phyloP scores from a whole-genome alignment of 92 coral and sea anemone species.

The Epizoanthus ramosus region DNA sequence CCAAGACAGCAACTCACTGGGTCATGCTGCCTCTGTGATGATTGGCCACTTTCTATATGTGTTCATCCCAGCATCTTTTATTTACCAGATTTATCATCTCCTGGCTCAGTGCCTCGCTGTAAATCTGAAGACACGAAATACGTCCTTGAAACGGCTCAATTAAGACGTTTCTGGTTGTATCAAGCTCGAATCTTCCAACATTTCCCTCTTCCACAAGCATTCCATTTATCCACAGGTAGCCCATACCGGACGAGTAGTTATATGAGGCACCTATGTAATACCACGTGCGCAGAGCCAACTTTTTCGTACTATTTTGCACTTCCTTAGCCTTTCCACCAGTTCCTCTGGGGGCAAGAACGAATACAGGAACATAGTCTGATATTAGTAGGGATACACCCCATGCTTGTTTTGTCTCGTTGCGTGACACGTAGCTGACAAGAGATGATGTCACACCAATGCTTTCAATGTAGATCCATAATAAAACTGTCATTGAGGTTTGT shows the following conservation, averaged over 20 bases:
- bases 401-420: not conserved
- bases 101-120: conserved; percentile 20
- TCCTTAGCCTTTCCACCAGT: not conserved
- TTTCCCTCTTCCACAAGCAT: not conserved
- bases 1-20: too few species aligned
- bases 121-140: conserved; percentile 50
- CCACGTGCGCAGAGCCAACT: conserved; percentile 31
- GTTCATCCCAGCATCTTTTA: conserved; percentile 4
- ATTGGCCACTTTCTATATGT: too few species aligned
- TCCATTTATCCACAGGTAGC: conserved; percentile 46
- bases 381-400: conserved; percentile 25
- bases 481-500: conserved; percentile 21
- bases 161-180: conserved; percentile 3
- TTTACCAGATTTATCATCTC: conserved; percentile 15
- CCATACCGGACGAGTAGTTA: conserved; percentile 41
- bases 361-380: not conserved
- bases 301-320: not conserved
- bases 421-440: conserved; percentile 20
- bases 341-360: not conserved
- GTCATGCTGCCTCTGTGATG: too few species aligned
- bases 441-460: conserved; percentile 13
- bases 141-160: conserved; percentile 35
- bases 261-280: conserved; percentile 46
- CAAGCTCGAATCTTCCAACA: not conserved
- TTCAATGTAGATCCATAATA: conserved; percentile 44